phyloP scores from a whole-genome alignment of 2,113 vertebrate species.

The Malaclemys terrapin region DNA sequence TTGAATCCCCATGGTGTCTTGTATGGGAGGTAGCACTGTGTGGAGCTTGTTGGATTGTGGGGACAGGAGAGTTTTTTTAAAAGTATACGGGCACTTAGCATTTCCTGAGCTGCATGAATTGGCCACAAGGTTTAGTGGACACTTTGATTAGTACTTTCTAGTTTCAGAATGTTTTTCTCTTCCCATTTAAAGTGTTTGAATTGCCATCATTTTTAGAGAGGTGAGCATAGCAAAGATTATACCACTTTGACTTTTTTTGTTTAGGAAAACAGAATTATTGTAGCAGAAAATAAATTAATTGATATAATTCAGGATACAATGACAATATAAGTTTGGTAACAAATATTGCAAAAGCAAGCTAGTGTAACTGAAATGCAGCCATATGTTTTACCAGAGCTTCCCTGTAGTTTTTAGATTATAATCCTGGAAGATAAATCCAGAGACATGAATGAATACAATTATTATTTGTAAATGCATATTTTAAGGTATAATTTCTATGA shows the following conservation, averaged over 20 bases:
- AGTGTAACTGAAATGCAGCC: neutral
- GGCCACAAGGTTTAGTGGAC: neutral
- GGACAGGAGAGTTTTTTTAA: neutral
- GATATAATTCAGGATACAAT: constrained; percentile 10
- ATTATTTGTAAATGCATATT: neutral
- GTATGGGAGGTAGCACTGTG: neutral
- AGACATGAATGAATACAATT: neutral
- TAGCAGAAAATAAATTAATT: constrained; percentile 23
- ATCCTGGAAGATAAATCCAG: neutral
- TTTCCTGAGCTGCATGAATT: neutral
- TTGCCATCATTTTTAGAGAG: neutral
- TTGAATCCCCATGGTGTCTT: neutral
- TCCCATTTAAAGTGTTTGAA: neutral
- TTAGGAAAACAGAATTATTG: constrained; percentile 50
- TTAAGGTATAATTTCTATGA: neutral
- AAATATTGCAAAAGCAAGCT: neutral
- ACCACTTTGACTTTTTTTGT: constrained; percentile 13
- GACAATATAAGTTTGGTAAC: neutral
- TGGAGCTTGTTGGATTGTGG: neutral
- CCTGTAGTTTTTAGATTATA: neutral
- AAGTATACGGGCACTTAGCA: neutral
- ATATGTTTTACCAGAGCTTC: neutral
- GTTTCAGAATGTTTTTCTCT: neutral
- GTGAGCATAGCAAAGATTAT: neutral
- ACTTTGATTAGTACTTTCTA: neutral